phyloP scores from a whole-genome alignment of 2,797 vertebrate species.

The Potorous gilbertii region DNA sequence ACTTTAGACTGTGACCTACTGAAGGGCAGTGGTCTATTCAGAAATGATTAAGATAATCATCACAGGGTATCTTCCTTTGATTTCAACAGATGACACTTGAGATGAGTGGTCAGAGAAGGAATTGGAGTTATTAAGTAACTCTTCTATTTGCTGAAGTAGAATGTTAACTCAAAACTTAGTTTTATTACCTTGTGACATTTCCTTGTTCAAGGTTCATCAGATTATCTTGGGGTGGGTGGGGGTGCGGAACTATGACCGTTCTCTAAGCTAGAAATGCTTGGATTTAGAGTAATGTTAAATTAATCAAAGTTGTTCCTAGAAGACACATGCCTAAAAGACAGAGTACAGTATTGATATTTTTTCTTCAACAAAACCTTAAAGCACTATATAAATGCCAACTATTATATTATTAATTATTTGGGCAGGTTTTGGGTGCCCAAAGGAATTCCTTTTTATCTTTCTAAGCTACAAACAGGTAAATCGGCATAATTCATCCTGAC shows the following conservation, averaged over 20 bases:
- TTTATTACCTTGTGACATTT: not conserved
- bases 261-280: not conserved
- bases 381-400: not conserved
- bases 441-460: not conserved
- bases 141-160: no score
- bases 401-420: not conserved
- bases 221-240: not conserved
- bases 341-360: not conserved
- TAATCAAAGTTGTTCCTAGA: not conserved
- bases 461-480: not conserved
- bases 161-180: no score
- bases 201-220: not conserved
- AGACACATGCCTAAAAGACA: not conserved
- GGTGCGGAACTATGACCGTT: not conserved
- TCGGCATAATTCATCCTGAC: not conserved
- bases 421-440: not conserved
- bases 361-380: not conserved
- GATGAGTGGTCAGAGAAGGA: no score
- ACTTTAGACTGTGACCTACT: not conserved
- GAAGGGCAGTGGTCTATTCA: no score
- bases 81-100: no score
- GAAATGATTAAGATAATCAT: no score
- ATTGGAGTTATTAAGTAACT: not conserved
- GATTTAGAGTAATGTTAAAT: not conserved
- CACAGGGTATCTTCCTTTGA: no score